phyloP scores from a whole-genome alignment of 2,888 invertebrate genomes.

The Aphodius sticticus region DNA sequence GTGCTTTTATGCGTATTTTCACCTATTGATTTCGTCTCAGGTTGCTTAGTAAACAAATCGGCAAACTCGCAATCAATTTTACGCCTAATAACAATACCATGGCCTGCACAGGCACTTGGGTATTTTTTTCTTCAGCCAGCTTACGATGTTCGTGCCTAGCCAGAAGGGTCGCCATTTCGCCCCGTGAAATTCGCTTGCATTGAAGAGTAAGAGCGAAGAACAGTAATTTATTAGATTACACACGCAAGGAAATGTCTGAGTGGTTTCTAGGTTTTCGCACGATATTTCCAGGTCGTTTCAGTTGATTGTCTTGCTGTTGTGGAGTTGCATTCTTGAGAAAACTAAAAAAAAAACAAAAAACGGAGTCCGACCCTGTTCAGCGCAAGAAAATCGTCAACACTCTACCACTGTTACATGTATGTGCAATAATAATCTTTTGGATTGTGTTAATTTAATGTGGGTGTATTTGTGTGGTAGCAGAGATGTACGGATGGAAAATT shows the following conservation, averaged over 20 bases:
- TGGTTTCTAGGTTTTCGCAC: constrained; percentile 39
- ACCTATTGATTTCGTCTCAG: not conserved
- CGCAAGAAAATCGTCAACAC: too few species aligned
- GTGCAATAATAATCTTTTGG: too few species aligned
- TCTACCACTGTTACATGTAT: too few species aligned
- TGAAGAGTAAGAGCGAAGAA: constrained; percentile 39
- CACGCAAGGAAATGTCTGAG: constrained; percentile 40
- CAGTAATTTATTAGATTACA: constrained; percentile 42
- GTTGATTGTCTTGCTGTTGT: too few species aligned
- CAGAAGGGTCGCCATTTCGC: constrained; percentile 37
- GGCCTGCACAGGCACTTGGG: not conserved
- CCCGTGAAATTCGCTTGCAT: constrained; percentile 29
- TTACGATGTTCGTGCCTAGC: constrained; percentile 37
- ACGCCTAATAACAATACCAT: not conserved
- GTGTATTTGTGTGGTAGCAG: too few species aligned
- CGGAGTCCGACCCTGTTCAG: too few species aligned
- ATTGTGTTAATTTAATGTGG: too few species aligned
- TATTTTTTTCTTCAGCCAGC: constrained; percentile 25
- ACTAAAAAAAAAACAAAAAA: too few species aligned
- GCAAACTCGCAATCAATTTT: not conserved
- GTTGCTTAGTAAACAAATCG: not conserved
- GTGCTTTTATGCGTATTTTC: not conserved
- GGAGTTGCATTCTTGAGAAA: too few species aligned
- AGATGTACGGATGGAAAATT: too few species aligned
- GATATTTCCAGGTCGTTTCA: constrained; percentile 13